A percentile compares a stretch with the other conserved stretches of the same genome.
Evolutionary conservation across 2,888 invertebrate genomes (phyloP).

Genomic region (Xanthia togata): DNA sequence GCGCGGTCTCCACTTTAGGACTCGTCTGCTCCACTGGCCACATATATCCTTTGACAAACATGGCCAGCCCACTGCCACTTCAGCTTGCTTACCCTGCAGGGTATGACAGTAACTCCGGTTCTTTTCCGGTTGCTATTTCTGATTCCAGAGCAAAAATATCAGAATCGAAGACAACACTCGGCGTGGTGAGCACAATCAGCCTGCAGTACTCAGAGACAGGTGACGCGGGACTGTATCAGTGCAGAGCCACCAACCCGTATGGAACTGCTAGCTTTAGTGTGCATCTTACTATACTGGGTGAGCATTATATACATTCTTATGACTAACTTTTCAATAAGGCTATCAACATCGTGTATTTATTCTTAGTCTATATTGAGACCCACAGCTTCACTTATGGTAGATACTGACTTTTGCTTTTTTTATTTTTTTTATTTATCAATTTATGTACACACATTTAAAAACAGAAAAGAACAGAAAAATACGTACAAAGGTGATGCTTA

Average conservation of each 20-base stretch:
- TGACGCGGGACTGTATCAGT: constrained; percentile 86
- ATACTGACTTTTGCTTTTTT: no score
- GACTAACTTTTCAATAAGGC: background rate
- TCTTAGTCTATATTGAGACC: background rate
- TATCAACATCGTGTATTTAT: background rate
- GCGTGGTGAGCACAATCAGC: constrained; percentile 79
- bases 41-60: no score
- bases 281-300: constrained; percentile 85
- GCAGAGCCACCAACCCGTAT: constrained; percentile 86
- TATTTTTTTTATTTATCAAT: no score
- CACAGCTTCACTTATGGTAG: background rate
- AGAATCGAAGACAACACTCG: constrained; percentile 81
- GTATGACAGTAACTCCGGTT: no score
- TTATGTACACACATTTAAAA: no score
- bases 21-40: no score
- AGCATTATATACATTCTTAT: constrained; percentile 31
- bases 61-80: no score
- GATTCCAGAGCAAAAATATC: constrained; percentile 82
- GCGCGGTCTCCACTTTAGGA: no score
- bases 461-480: no score
- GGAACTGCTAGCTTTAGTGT: constrained; percentile 82
- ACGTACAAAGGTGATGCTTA: no score
- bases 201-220: constrained; percentile 83
- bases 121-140: background rate
- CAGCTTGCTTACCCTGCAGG: no score